A percentile compares a stretch with the other conserved stretches of the same genome.
Evolutionary conservation across 23 tunicate species (phyloP).

Genomic region (Halocynthia roretzi): DNA sequence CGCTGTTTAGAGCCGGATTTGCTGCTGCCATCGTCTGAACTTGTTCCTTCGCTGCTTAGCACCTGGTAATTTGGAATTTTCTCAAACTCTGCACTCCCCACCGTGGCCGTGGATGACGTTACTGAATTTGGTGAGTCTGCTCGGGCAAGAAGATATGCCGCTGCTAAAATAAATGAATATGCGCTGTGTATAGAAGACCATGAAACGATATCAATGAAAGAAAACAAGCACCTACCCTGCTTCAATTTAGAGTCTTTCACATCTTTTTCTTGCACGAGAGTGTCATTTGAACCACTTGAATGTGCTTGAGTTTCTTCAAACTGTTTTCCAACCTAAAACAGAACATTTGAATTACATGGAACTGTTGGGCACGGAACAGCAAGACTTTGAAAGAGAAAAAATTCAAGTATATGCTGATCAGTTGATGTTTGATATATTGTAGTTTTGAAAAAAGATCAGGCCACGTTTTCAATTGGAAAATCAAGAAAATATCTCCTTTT

Average conservation of each 20-base stretch:
- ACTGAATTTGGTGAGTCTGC: slow-evolving; percentile 22
- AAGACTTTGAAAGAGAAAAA: too few species aligned
- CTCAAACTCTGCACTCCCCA: slow-evolving; percentile 43
- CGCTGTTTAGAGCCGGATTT: background rate
- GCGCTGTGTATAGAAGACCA: too few species aligned
- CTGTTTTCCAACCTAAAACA: slow-evolving; percentile 61
- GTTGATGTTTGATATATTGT: too few species aligned
- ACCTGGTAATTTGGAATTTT: slow-evolving; percentile 38
- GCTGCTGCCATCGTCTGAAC: slow-evolving; percentile 43
- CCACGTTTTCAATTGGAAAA: too few species aligned
- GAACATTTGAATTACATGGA: too few species aligned
- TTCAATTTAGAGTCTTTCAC: background rate
- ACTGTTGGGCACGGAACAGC: too few species aligned
- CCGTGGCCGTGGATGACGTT: slow-evolving; percentile 45
- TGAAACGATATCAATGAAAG: too few species aligned
- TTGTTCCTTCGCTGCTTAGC: slow-evolving; percentile 41
- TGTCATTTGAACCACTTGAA: background rate
- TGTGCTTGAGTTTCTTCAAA: slow-evolving; percentile 31
- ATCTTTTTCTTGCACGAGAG: background rate
- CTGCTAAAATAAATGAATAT: background rate
- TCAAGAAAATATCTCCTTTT: too few species aligned
- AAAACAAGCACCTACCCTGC: background rate
- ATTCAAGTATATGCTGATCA: too few species aligned
- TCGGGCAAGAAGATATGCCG: background rate
- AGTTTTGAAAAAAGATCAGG: too few species aligned